A percentile compares a stretch with the other conserved stretches of the same genome.
These are phyloP conservation scores for Macquaria ambigua DNA, from an alignment of 2,113 vertebrate species.

Conservation along the genomic window DNA sequence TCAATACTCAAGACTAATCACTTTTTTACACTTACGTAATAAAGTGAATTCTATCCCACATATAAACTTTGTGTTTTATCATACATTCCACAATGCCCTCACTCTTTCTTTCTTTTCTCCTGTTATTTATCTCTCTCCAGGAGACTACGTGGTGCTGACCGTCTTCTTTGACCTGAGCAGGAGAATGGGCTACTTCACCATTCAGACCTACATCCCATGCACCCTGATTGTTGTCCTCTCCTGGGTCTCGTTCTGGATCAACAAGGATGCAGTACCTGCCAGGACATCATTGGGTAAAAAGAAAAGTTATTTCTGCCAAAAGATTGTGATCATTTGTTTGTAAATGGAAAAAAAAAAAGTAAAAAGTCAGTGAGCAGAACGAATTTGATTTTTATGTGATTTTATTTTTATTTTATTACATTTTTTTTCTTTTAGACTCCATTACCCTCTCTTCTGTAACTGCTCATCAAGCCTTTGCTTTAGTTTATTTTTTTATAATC, in stretches of 20 bases:
- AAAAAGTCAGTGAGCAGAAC: not conserved
- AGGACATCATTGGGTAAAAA: conserved; percentile 93
- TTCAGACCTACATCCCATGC: conserved; percentile 99
- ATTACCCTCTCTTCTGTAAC: not conserved
- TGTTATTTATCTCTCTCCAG: conserved; percentile 75
- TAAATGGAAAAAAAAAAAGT: not conserved
- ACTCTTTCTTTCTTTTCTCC: not conserved
- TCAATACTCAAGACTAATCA: not conserved
- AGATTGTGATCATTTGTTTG: not conserved
- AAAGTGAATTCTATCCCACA: not conserved
- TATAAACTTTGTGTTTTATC: not conserved
- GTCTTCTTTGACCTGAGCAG: conserved; percentile 98
- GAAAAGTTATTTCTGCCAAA: not conserved
- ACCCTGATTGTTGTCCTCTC: conserved; percentile 98
- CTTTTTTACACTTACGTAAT: not conserved
- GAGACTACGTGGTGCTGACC: conserved; percentile 97
- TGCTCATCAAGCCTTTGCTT: not conserved
- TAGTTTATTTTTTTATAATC: conserved; percentile 22
- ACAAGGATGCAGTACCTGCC: conserved; percentile 98
- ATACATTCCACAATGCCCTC: not conserved
- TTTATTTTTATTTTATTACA: not conserved
- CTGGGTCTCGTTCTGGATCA: conserved; percentile 99
- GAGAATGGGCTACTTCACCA: conserved; percentile 99
- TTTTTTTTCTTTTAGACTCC: not conserved
- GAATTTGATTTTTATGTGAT: not conserved